Conservation (phyloP, 2,888 invertebrate genomes). For the Stegophylla sp. region DNA sequence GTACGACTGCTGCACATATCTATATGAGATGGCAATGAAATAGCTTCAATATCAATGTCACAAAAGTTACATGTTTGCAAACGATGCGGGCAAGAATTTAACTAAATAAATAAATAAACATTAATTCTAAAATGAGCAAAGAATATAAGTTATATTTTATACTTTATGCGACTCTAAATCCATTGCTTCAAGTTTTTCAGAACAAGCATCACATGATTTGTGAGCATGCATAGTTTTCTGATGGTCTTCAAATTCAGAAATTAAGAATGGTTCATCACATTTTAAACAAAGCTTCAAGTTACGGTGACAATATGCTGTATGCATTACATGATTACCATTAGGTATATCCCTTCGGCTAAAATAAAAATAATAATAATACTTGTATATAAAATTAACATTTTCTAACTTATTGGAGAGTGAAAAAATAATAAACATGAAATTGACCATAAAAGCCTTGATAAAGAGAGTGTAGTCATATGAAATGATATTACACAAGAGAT, state of each 20-base stretch:
- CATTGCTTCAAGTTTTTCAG: constrained; percentile 64
- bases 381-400: constrained; percentile 33
- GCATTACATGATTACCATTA: constrained; percentile 73
- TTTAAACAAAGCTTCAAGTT: constrained; percentile 73
- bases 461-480: too few species aligned
- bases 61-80: constrained; percentile 73
- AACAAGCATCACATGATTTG: constrained; percentile 66
- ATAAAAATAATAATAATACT: constrained; percentile 60
- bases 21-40: constrained; percentile 71
- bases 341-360: constrained; percentile 75
- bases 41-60: constrained; percentile 71
- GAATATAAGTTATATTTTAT: neutral
- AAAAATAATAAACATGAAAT: too few species aligned
- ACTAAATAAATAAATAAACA: constrained; percentile 63
- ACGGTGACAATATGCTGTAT: constrained; percentile 74
- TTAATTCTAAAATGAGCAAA: neutral
- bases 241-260: constrained; percentile 70
- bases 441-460: too few species aligned
- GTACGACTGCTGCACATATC: constrained; percentile 77
- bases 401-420: neutral
- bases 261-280: constrained; percentile 74
- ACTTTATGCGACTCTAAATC: constrained; percentile 62
- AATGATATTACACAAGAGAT: too few species aligned
- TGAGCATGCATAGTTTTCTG: constrained; percentile 66
- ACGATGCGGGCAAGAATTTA: constrained; percentile 69